Conservation (phyloP, 2,797 vertebrate species). For the Acanthurus leucopareius region DNA sequence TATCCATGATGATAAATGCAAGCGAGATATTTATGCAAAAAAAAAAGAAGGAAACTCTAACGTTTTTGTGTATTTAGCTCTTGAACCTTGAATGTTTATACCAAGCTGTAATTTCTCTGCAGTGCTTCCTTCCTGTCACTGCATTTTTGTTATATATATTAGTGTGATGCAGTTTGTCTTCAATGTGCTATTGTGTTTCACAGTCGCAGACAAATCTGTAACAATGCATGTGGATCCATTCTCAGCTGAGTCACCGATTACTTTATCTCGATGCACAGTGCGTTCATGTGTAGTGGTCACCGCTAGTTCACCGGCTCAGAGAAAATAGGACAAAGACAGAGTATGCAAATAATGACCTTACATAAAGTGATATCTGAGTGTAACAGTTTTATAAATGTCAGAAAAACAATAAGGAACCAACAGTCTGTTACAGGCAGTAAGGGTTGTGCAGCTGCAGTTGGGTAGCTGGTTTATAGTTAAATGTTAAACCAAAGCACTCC, state of each 20-base stretch:
- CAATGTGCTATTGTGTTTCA: background rate
- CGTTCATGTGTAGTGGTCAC: conserved; percentile 7
- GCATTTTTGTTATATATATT: background rate
- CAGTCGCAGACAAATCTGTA: conserved; percentile 13
- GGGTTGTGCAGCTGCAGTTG: conserved; percentile 22
- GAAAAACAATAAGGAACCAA: conserved; percentile 21
- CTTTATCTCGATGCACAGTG: conserved; percentile 20
- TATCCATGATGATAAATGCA: background rate
- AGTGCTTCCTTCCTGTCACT: background rate
- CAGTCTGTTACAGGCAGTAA: conserved; percentile 11
- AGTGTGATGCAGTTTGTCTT: background rate
- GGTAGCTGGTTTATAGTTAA: conserved; percentile 34
- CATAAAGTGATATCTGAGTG: conserved; percentile 16
- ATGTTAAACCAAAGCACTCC: conserved; percentile 14
- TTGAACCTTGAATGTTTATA: background rate
- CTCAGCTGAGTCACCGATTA: conserved; percentile 29
- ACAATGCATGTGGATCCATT: conserved; percentile 9
- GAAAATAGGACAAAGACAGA: conserved; percentile 16
- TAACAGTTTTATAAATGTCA: conserved; percentile 50
- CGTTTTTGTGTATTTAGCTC: background rate
- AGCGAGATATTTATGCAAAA: too few species aligned
- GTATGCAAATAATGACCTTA: conserved; percentile 50
- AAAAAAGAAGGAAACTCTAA: too few species aligned
- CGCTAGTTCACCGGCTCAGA: conserved; percentile 19
- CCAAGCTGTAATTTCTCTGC: conserved; percentile 6